phyloP scores from a whole-genome alignment of 2,888 invertebrate genomes.

The Acrobasis suavella region DNA sequence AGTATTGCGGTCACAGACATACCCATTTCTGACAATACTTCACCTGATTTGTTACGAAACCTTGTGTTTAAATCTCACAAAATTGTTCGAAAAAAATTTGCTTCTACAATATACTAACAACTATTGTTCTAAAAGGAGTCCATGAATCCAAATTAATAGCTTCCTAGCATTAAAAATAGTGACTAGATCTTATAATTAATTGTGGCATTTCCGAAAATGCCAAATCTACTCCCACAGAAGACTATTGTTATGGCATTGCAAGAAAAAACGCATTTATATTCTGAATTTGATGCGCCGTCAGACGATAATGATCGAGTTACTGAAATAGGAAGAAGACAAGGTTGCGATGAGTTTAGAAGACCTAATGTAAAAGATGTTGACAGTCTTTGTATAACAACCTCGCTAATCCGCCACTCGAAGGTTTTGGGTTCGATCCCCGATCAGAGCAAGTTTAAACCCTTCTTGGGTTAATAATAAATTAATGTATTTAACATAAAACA shows the following conservation, averaged over 20 bases:
- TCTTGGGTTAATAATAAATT: too few species aligned
- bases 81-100: not conserved
- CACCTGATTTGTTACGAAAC: not conserved
- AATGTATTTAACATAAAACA: too few species aligned
- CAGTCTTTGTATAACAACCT: too few species aligned
- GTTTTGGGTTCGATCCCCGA: too few species aligned
- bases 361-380: not conserved
- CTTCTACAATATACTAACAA: not conserved
- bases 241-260: conserved; percentile 2
- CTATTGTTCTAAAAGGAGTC: not conserved
- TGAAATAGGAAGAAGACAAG: not conserved
- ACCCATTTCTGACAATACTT: not conserved
- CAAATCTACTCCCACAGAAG: conserved; percentile 7
- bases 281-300: not conserved
- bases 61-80: not conserved
- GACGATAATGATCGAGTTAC: not conserved
- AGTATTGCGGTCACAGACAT: conserved; percentile 2
- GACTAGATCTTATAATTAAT: conserved; percentile 6
- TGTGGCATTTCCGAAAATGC: conserved; percentile 4
- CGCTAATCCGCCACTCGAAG: too few species aligned
- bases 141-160: conserved; percentile 3
- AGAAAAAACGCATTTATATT: conserved; percentile 1
- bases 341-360: not conserved
- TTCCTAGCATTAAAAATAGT: not conserved
- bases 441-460: too few species aligned